Evolutionary conservation across 92 coral and sea anemone species (phyloP).

Genomic region (Actinostola sp.): DNA sequence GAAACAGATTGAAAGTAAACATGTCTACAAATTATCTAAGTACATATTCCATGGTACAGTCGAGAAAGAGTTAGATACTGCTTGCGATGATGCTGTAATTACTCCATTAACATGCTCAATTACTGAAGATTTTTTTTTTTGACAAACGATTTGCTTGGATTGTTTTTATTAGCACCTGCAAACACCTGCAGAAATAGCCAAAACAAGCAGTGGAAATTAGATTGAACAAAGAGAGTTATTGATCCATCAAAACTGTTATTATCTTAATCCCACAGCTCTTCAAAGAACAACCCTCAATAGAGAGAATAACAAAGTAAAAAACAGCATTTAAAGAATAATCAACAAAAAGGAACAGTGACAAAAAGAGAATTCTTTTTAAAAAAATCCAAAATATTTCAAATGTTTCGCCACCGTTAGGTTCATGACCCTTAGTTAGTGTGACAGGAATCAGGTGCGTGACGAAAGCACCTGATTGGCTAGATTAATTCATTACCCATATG

Average conservation of each 20-base stretch:
- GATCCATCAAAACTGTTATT: not conserved
- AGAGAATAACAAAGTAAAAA: not conserved
- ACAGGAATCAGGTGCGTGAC: no score
- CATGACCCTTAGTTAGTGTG: not conserved
- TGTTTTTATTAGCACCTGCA: conserved; percentile 29
- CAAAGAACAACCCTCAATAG: not conserved
- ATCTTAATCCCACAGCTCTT: not conserved
- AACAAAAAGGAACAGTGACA: no score
- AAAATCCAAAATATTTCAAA: no score
- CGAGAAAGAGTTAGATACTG: no score
- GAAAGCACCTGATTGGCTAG: no score
- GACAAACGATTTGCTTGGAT: not conserved
- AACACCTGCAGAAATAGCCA: not conserved
- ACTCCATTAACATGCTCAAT: not conserved
- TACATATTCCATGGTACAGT: no score
- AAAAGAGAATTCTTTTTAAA: not conserved
- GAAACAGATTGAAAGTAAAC: not conserved
- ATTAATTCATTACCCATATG: no score
- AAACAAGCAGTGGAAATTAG: conserved; percentile 16
- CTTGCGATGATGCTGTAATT: no score
- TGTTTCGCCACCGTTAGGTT: not conserved
- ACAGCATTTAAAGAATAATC: not conserved
- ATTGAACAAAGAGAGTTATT: not conserved
- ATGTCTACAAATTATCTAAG: no score
- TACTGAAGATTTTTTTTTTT: not conserved